Evolutionary conservation across 1,140 invertebrate genomes (phyloP).

Genomic region (Radopholus similis): DNA sequence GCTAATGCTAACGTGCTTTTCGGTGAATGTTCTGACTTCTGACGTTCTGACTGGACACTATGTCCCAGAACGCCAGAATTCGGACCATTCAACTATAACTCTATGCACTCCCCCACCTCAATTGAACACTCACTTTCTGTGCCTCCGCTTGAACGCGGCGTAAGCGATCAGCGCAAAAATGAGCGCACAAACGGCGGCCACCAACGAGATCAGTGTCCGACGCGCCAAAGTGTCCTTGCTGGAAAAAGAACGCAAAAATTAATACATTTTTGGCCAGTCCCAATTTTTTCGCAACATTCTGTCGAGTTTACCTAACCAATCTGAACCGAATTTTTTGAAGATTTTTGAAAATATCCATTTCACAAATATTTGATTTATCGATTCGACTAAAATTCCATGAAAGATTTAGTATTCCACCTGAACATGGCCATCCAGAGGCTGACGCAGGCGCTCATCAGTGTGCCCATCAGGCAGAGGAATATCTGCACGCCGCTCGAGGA

Average conservation of each 20-base stretch:
- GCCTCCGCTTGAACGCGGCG: conserved; percentile 1
- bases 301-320: no score
- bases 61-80: no score
- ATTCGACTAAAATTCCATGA: no score
- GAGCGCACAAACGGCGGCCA: conserved; percentile 8
- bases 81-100: neutral
- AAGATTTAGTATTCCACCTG: neutral
- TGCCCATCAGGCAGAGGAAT: conserved; percentile 10
- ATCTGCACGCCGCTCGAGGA: conserved; percentile 3
- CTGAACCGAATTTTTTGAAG: no score
- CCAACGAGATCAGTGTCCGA: neutral
- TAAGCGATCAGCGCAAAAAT: conserved; percentile 12
- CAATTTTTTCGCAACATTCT: no score
- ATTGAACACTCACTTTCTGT: neutral
- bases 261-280: no score
- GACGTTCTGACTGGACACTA: no score
- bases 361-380: no score
- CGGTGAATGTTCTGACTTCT: no score
- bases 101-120: neutral
- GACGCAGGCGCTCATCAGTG: conserved; percentile 6
- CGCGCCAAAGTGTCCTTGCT: neutral
- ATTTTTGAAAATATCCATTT: no score
- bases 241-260: no score
- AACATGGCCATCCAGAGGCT: conserved; percentile 22
- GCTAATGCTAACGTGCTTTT: no score